Evolutionary conservation across 2,888 invertebrate species (phyloP), one percentile per base, ranked within the genome.

Genomic region (Calliopum simillimum): DNA sequence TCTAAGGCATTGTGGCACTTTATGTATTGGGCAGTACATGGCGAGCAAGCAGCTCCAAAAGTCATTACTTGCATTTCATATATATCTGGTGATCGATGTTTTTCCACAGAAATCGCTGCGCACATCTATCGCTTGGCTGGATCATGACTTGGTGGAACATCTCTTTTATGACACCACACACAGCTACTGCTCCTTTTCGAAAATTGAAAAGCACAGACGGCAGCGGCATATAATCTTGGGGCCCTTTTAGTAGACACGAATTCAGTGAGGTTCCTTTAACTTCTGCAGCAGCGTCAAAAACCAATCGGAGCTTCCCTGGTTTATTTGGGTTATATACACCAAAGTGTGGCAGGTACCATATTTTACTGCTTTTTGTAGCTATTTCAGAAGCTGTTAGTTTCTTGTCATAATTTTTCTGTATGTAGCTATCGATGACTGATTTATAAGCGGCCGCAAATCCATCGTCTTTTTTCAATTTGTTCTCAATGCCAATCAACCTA

Each of bases 171-270:
- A 80, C 79, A 2, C 76, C 79, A 19, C 74, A 73, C 2, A 85
- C 75, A 1, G 79, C 84, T 4, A 82, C 70, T 53, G 67, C 74
- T 21, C 78, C 71, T 73, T 81, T 79, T 19, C 84, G 71, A 72
- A 86, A 85, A 3, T 81, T 76, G 71, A 83, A 75, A 47, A 84
- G 70, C 0, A 84, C 79, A 0, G 82, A 81, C 2, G 78, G 71
- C 49, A 86, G 70, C 3, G 81, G 76, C 11, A 76, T 73, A 2
- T 81, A 75, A 2, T 82, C 68, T 49, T 83, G 82, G 1, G 84
- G 82, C 1, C 83, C 84, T 33, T 62, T 62, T 25, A 62, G 13
- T 5, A 62, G 14, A 11, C 8, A 12, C 3, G 56, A 58, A 58
- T 58, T 33, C 14, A 58, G 41, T 14, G 75, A 77, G 5, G 73